Percentiles rank a stretch among this genome's conserved stretches.
Evolutionary conservation across 2,888 invertebrate species (phyloP).

Genomic region (Eledona agricola): DNA sequence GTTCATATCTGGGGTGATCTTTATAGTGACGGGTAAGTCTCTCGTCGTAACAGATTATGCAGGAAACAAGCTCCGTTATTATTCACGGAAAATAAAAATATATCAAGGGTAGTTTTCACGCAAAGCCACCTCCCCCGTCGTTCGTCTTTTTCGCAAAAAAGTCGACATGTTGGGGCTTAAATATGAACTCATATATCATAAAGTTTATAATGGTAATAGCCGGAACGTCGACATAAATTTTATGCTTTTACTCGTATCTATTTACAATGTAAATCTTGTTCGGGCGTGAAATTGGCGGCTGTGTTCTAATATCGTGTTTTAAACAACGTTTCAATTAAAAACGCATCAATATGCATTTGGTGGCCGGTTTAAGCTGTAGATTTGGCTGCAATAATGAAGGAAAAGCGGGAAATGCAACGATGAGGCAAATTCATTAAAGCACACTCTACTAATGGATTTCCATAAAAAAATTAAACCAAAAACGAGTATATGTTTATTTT

Average conservation of each 20-base stretch:
- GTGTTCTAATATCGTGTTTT: constrained; percentile 27
- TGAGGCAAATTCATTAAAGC: too few relatives aligned
- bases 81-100: constrained; percentile 27
- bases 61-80: constrained; percentile 25
- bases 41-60: constrained; percentile 1
- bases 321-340: constrained; percentile 27
- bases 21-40: constrained; percentile 84
- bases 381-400: too few relatives aligned
- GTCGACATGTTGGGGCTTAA: constrained; percentile 35
- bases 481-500: not conserved
- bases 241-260: constrained; percentile 30
- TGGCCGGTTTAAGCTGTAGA: constrained; percentile 4
- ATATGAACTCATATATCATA: constrained; percentile 39
- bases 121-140: constrained; percentile 11
- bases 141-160: constrained; percentile 31
- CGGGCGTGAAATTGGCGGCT: constrained; percentile 29
- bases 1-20: constrained; percentile 85
- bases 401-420: too few relatives aligned
- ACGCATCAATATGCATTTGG: constrained; percentile 22
- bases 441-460: too few relatives aligned
- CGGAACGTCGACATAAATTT: constrained; percentile 38
- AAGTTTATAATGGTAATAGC: constrained; percentile 39
- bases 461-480: not conserved
- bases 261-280: constrained; percentile 35
- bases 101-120: constrained; percentile 29